These are phyloP conservation scores for Radopholus similis DNA, from an alignment of 1,140 invertebrate species.

Conservation along the genomic window DNA sequence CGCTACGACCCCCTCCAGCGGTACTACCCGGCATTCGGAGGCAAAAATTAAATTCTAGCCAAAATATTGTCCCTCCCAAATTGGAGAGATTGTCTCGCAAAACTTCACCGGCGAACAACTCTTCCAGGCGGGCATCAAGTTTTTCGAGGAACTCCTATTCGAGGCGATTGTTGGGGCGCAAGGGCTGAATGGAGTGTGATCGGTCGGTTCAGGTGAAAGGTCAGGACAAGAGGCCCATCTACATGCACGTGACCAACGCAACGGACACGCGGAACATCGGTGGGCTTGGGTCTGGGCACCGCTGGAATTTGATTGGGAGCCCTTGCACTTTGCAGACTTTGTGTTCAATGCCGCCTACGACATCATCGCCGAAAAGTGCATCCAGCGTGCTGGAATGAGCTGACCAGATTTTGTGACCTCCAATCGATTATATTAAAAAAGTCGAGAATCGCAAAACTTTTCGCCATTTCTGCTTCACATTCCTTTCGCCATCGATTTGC, in stretches of 20 bases:
- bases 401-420: no score
- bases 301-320: not conserved
- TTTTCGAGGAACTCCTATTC: not conserved
- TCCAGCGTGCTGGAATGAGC: not conserved
- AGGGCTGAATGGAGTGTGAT: not conserved
- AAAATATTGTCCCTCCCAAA: no score
- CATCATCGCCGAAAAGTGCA: not conserved
- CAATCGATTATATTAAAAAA: no score
- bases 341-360: not conserved
- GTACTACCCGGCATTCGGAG: not conserved
- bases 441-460: no score
- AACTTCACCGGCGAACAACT: not conserved
- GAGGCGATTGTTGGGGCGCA: not conserved
- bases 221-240: not conserved
- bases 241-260: slow-evolving; percentile 9
- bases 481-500: no score
- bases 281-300: not conserved
- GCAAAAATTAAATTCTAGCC: not conserved
- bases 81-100: not conserved
- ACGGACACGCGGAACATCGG: slow-evolving; percentile 12
- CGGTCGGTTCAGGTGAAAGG: not conserved
- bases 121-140: not conserved
- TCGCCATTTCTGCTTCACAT: no score
- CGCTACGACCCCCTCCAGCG: not conserved
- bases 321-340: not conserved